Evolutionary conservation across 1,140 invertebrate species (phyloP).

Genomic region (Drosophila malerkotliana): DNA sequence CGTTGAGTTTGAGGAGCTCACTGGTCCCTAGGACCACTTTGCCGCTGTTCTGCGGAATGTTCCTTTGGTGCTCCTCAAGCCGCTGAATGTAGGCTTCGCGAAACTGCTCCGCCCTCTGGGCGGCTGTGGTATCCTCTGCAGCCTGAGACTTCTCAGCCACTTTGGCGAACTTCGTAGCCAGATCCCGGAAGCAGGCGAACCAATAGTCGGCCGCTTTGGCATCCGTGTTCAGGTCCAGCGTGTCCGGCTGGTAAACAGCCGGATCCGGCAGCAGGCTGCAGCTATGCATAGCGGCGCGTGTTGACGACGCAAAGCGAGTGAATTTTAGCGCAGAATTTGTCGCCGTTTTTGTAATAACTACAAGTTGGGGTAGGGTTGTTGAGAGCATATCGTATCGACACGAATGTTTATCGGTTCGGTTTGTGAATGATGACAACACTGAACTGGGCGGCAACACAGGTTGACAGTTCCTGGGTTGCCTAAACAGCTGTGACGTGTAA

Average conservation of each 20-base stretch:
- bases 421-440: no score
- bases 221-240: conserved; percentile 94
- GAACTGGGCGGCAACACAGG: no score
- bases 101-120: conserved; percentile 91
- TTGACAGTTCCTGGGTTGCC: no score
- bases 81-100: conserved; percentile 93
- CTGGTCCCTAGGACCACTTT: conserved; percentile 86
- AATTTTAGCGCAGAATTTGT: conserved; percentile 31
- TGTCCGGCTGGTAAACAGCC: conserved; percentile 92
- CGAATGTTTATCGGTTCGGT: background rate
- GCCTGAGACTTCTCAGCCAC: conserved; percentile 91
- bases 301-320: conserved; percentile 43
- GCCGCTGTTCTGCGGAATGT: conserved; percentile 89
- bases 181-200: conserved; percentile 95
- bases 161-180: conserved; percentile 90
- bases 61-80: conserved; percentile 88
- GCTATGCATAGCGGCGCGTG: conserved; percentile 54
- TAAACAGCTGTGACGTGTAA: background rate
- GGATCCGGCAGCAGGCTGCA: conserved; percentile 84
- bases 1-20: conserved; percentile 95
- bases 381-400: conserved; percentile 4
- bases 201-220: conserved; percentile 95
- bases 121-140: conserved; percentile 88
- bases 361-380: conserved; percentile 1
- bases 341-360: conserved; percentile 29